Percentiles rank a stretch among this genome's conserved stretches.
Evolutionary conservation across 2,888 invertebrate species (phyloP).

Genomic region (Odontocerum albicorne): DNA sequence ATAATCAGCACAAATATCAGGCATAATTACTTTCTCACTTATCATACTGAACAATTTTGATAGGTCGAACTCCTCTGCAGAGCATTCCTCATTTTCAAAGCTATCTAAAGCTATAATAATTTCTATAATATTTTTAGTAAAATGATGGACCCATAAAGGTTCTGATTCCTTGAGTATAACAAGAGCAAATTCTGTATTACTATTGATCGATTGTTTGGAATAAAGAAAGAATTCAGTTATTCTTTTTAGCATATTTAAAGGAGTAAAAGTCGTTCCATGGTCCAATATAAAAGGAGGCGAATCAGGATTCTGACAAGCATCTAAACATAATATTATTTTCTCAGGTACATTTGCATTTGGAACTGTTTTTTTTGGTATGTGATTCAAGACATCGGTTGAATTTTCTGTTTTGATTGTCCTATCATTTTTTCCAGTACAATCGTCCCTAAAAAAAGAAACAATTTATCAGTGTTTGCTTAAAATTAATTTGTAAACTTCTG

Average conservation of each 20-base stretch:
- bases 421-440: conserved; percentile 9
- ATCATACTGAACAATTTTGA: conserved; percentile 58
- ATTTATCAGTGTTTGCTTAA: too few species aligned
- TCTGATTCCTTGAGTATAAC: conserved; percentile 57
- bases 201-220: conserved; percentile 62
- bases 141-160: conserved; percentile 57
- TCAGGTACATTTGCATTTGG: conserved; percentile 61
- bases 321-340: conserved; percentile 65
- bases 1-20: conserved; percentile 46
- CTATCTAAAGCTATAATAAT: conserved; percentile 60
- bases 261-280: conserved; percentile 57
- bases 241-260: conserved; percentile 64
- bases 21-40: conserved; percentile 54
- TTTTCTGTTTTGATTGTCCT: conserved; percentile 12
- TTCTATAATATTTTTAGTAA: conserved; percentile 62
- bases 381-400: conserved; percentile 23
- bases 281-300: conserved; percentile 56
- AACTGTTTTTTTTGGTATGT: conserved; percentile 48
- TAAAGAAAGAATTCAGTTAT: conserved; percentile 64
- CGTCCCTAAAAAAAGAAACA: conserved; percentile 30
- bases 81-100: conserved; percentile 54
- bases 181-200: conserved; percentile 65
- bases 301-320: conserved; percentile 60
- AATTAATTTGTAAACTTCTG: too few species aligned
- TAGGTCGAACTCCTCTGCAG: conserved; percentile 58